These are phyloP conservation scores for Clunio marinus DNA, from an alignment of 2,888 invertebrate genomes.

Conservation along the genomic window DNA sequence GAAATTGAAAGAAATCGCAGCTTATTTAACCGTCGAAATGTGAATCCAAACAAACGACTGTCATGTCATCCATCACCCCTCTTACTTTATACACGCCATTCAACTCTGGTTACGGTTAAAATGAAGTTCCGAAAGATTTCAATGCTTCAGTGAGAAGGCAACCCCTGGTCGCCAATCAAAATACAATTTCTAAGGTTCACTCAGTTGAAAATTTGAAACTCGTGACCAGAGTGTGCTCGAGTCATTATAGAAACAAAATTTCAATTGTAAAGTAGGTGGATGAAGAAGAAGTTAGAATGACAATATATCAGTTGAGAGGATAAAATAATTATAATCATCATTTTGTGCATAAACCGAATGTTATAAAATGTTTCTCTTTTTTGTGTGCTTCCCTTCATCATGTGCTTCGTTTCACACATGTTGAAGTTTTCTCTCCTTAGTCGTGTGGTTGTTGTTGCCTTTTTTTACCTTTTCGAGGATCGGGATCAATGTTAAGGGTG, in stretches of 20 bases:
- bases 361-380: constrained; percentile 21
- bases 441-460: constrained; percentile 10
- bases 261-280: constrained; percentile 35
- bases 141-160: constrained; percentile 26
- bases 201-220: neutral
- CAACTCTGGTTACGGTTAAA: constrained; percentile 17
- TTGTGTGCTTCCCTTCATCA: constrained; percentile 26
- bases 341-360: constrained; percentile 39
- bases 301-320: constrained; percentile 22
- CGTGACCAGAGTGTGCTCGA: constrained; percentile 24
- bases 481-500: constrained; percentile 37
- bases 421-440: constrained; percentile 18
- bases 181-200: neutral
- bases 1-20: constrained; percentile 3
- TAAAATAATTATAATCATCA: constrained; percentile 39
- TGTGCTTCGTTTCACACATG: constrained; percentile 36
- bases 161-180: constrained; percentile 34
- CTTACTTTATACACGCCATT: neutral
- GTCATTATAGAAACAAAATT: neutral
- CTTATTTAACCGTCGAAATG: neutral
- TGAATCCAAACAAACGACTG: constrained; percentile 15
- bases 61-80: neutral
- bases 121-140: constrained; percentile 36
- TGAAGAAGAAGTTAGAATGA: constrained; percentile 11
- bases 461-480: neutral